These are phyloP conservation scores for Melanerpes aurifrons DNA, from an alignment of 2,113 vertebrate genomes.

Conservation along the genomic window DNA sequence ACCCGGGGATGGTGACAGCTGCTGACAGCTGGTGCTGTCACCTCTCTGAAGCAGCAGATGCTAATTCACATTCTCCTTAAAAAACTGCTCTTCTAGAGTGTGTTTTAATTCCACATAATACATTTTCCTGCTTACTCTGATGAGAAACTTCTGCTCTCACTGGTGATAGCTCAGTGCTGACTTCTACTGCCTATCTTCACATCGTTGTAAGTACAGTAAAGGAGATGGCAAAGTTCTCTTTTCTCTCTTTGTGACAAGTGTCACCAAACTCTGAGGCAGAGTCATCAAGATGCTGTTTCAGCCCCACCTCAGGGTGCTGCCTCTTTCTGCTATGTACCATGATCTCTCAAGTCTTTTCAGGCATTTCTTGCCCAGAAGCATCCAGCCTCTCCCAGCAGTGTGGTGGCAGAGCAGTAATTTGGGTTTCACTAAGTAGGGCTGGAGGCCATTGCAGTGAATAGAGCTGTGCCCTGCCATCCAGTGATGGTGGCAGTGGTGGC, in stretches of 20 bases:
- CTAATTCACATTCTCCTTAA: not conserved
- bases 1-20: not conserved
- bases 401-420: not conserved
- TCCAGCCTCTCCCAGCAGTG: not conserved
- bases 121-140: not conserved
- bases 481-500: not conserved
- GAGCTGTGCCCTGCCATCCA: not conserved
- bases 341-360: not conserved
- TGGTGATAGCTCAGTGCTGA: not conserved
- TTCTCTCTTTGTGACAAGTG: not conserved
- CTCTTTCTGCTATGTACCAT: not conserved
- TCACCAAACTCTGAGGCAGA: not conserved
- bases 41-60: not conserved
- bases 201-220: not conserved
- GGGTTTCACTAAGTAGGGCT: not conserved
- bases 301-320: not conserved
- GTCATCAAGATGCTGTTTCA: not conserved
- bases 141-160: not conserved
- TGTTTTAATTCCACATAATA: not conserved
- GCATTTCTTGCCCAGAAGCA: not conserved
- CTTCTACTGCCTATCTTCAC: not conserved
- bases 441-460: not conserved
- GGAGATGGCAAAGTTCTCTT: not conserved
- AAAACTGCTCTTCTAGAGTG: not conserved
- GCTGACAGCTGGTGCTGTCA: not conserved